Evolutionary conservation across 1,140 invertebrate genomes (phyloP).

Genomic region (Elymnias hypermnestra): DNA sequence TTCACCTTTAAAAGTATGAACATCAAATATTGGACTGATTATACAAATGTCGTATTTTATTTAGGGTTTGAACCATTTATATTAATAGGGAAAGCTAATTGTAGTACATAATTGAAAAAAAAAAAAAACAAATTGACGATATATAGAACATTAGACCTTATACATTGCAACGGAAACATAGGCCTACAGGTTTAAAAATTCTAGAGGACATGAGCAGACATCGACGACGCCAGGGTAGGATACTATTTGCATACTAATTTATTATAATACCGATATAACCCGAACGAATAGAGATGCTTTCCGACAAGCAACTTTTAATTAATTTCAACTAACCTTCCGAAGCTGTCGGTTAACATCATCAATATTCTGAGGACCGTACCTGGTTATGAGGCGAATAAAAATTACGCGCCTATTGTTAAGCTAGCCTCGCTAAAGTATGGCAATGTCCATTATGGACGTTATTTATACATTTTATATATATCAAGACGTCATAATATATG

Average conservation of each 20-base stretch:
- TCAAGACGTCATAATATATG: too few relatives aligned
- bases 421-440: conserved; percentile 51
- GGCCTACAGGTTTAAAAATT: conserved; percentile 38
- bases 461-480: too few relatives aligned
- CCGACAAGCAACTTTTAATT: too few relatives aligned
- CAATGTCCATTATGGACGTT: conserved; percentile 19
- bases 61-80: too few relatives aligned
- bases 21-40: too few relatives aligned
- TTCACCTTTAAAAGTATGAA: too few relatives aligned
- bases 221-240: conserved; percentile 39
- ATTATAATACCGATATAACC: conserved; percentile 36
- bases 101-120: too few relatives aligned
- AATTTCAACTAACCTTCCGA: too few relatives aligned
- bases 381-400: conserved; percentile 48
- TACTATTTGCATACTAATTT: conserved; percentile 54
- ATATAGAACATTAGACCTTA: conserved; percentile 16
- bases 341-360: conserved; percentile 38
- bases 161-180: too few relatives aligned
- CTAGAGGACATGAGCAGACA: conserved; percentile 46
- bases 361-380: conserved; percentile 45
- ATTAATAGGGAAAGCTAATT: too few relatives aligned
- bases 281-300: conserved; percentile 32
- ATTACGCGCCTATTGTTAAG: conserved; percentile 51
- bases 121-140: conserved; percentile 4
- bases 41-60: too few relatives aligned